phyloP scores from a whole-genome alignment of 2,888 invertebrate species.

The Diogma glabrata region DNA sequence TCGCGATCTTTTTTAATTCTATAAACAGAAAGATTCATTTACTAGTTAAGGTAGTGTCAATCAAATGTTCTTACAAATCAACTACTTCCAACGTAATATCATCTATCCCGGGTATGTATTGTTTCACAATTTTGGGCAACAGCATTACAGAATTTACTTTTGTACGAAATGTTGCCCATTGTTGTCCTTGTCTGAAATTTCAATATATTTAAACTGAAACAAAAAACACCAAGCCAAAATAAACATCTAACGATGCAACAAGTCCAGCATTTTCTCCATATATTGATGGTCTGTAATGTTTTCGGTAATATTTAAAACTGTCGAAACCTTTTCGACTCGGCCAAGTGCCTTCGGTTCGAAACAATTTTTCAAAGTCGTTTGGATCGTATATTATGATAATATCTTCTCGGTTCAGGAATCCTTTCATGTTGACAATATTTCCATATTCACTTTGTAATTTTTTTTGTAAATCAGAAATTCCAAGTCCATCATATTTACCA shows the following conservation, averaged over 20 bases:
- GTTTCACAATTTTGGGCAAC: slow-evolving; percentile 45
- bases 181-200: slow-evolving; percentile 41
- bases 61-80: slow-evolving; percentile 23
- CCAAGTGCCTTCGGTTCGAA: slow-evolving; percentile 14
- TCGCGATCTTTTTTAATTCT: slow-evolving; percentile 31
- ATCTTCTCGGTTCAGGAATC: neutral
- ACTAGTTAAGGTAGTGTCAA: no score
- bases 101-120: slow-evolving; percentile 40
- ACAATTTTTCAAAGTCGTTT: slow-evolving; percentile 12
- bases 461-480: neutral
- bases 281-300: slow-evolving; percentile 3
- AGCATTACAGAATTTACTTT: slow-evolving; percentile 55
- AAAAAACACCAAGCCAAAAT: slow-evolving; percentile 9
- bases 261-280: slow-evolving; percentile 24
- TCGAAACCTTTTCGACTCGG: slow-evolving; percentile 9
- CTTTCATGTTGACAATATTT: neutral
- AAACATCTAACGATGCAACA: slow-evolving; percentile 20
- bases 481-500: neutral
- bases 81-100: slow-evolving; percentile 38
- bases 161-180: slow-evolving; percentile 54
- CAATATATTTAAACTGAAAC: slow-evolving; percentile 23
- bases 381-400: neutral
- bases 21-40: slow-evolving; percentile 16
- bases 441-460: neutral
- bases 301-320: no score